Evolutionary conservation across 2,888 invertebrate genomes (phyloP), one percentile per base, ranked within the genome.

Genomic region (Carabus problematicus): DNA sequence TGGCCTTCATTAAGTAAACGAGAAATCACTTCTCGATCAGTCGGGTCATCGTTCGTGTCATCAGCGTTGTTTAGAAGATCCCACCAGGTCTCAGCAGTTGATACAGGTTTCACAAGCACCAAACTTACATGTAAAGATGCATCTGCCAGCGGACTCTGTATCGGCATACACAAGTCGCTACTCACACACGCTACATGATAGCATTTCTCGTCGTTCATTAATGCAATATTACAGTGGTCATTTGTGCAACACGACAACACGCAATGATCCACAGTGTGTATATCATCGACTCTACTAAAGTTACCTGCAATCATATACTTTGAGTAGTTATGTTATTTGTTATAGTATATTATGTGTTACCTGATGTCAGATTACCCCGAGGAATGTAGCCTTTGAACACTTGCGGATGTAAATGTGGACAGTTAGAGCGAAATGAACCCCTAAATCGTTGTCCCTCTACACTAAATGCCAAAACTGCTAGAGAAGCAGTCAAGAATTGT

Each of bases 101-200:
- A 79, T 0, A 89, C 87, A 3, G 93, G 92, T 79, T 88, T 89
- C 0, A 94, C 91, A 43, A 93, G 81, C 52, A 93, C 89, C 91
- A 94, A 91, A 68, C 87, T 88, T 0, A 91, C 87, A 75, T 89
- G 88, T 43, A 87, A 85, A 8, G 85, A 84, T 68, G 80, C 80
- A 19, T 80, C 79, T 73, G 87, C 83, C 73, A 89, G 89, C 8
- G 83, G 80, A 52, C 88, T 85, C 54, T 86, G 83, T 14, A 89
- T 83, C 0, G 93, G 93, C 72, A 89, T 76, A 75, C 93, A 94
- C 40, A 89, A 81, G 76, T 91, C 89, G 76, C 91, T 89, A 74
- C 84, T 90, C 4, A 81, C 83, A 80, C 93, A 93, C 70, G 87
- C 86, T 14, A 94, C 88, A 80, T 92, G 91, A 78, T 88, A 94